These are phyloP conservation scores for Leptestheria dahalacensis DNA, from an alignment of 1,140 invertebrate genomes.

Conservation along the genomic window DNA sequence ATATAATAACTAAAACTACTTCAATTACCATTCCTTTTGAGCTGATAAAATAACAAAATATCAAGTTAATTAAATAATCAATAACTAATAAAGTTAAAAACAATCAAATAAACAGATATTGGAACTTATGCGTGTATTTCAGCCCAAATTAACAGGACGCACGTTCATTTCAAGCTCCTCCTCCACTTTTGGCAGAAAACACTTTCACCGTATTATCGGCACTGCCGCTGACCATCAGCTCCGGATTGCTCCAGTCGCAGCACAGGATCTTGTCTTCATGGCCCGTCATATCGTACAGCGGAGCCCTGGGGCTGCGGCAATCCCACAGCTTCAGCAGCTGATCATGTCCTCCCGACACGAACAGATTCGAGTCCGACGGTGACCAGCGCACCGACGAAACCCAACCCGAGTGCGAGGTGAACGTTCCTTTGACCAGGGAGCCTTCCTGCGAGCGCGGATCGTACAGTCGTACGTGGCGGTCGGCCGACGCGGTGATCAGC, in stretches of 20 bases:
- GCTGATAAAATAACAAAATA: too few relatives aligned
- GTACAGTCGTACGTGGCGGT: slow-evolving; percentile 74
- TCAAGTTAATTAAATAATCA: too few relatives aligned
- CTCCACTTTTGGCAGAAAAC: slow-evolving; percentile 47
- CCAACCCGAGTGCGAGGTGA: slow-evolving; percentile 82
- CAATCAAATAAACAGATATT: too few relatives aligned
- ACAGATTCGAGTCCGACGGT: slow-evolving; percentile 61
- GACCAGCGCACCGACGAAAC: slow-evolving; percentile 83
- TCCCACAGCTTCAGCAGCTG: slow-evolving; percentile 90
- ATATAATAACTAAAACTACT: too few relatives aligned
- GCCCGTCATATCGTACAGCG: slow-evolving; percentile 81
- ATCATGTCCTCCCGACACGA: slow-evolving; percentile 88
- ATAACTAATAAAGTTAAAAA: too few relatives aligned
- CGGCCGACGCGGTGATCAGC: slow-evolving; percentile 73
- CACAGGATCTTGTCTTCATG: slow-evolving; percentile 89
- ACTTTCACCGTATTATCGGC: slow-evolving; percentile 86
- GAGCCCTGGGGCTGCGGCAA: slow-evolving; percentile 72
- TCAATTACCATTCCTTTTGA: too few relatives aligned
- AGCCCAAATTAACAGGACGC: neutral
- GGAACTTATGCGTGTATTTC: too few relatives aligned
- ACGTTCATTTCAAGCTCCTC: neutral
- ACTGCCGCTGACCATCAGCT: slow-evolving; percentile 76
- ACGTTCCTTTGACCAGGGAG: slow-evolving; percentile 68
- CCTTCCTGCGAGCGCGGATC: slow-evolving; percentile 81
- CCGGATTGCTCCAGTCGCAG: slow-evolving; percentile 81